A percentile compares a stretch with the other conserved stretches of the same genome.
phyloP scores from a whole-genome alignment of 2,113 vertebrate species.

The Tyrannus savana region DNA sequence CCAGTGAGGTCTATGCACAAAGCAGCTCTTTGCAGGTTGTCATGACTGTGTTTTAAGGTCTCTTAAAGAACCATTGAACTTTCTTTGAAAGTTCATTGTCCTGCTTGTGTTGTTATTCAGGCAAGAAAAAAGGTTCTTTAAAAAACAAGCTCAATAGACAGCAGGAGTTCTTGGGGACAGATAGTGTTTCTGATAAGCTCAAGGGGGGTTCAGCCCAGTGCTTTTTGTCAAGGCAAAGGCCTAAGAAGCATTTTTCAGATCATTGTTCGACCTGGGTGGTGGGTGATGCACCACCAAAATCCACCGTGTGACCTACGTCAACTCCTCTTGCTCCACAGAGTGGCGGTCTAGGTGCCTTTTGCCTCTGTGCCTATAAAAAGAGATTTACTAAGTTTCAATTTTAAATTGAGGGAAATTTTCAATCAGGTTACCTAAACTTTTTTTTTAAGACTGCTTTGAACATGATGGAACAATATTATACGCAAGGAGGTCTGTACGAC shows the following conservation, averaged over 20 bases:
- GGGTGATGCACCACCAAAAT: not conserved
- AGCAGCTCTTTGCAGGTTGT: not conserved
- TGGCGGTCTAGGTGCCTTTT: not conserved
- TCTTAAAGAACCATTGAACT: not conserved
- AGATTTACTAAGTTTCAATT: not conserved
- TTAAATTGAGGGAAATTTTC: not conserved
- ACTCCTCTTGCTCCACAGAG: not conserved
- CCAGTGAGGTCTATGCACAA: accelerated
- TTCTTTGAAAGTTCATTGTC: not conserved
- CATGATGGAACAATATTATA: not conserved
- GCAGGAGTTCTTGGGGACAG: not conserved
- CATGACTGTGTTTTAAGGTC: accelerated
- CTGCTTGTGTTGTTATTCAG: not conserved
- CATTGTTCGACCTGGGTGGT: not conserved
- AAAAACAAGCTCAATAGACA: not conserved
- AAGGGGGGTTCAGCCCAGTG: not conserved
- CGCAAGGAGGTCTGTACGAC: not conserved
- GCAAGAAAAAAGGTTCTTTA: not conserved
- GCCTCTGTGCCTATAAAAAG: not conserved
- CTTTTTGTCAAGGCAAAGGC: not conserved
- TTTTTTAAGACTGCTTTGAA: not conserved
- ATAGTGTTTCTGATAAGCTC: not conserved
- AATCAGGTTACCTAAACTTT: not conserved
- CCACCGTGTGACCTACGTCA: not conserved
- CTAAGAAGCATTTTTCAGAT: not conserved